Percentiles rank a stretch among this genome's conserved stretches.
Evolutionary conservation across 1,140 invertebrate genomes (phyloP).

Genomic region (Rhopalosiphum maidis): DNA sequence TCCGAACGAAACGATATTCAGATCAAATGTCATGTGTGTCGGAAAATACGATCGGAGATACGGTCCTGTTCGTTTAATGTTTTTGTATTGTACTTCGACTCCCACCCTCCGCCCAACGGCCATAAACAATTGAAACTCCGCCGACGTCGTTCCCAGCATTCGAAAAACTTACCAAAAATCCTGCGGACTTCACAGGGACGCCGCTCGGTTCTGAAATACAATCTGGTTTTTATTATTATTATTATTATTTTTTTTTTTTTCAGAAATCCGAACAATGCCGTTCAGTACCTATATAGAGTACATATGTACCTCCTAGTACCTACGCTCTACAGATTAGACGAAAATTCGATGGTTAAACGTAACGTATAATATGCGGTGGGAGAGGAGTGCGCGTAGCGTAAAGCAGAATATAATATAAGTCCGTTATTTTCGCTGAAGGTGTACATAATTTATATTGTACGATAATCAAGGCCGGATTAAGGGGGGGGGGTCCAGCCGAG

Average conservation of each 20-base stretch:
- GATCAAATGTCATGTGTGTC: conserved; percentile 29
- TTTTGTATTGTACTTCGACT: not conserved
- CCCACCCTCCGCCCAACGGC: not conserved
- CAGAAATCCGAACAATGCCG: not conserved
- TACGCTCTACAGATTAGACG: not conserved
- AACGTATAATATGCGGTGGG: not conserved
- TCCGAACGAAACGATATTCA: conserved; percentile 3
- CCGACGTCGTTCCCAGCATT: not conserved
- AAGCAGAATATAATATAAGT: not conserved
- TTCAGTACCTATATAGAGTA: not conserved
- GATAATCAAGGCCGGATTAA: too few species aligned
- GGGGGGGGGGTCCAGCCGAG: too few species aligned
- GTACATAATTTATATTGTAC: not conserved
- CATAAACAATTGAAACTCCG: conserved; percentile 16
- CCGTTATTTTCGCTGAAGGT: not conserved
- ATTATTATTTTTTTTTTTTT: not conserved
- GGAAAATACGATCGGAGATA: conserved; percentile 28
- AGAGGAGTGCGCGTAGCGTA: not conserved
- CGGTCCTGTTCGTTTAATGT: conserved; percentile 3
- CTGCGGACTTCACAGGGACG: conserved; percentile 22
- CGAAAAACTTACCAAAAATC: not conserved
- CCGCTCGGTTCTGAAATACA: not conserved
- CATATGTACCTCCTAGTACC: too few species aligned
- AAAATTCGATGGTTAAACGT: not conserved
- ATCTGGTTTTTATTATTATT: conserved; percentile 17